Base-by-base conservation (phyloP, 92 coral and sea anemone genomes). In the Epizoanthus stellaris region DNA sequence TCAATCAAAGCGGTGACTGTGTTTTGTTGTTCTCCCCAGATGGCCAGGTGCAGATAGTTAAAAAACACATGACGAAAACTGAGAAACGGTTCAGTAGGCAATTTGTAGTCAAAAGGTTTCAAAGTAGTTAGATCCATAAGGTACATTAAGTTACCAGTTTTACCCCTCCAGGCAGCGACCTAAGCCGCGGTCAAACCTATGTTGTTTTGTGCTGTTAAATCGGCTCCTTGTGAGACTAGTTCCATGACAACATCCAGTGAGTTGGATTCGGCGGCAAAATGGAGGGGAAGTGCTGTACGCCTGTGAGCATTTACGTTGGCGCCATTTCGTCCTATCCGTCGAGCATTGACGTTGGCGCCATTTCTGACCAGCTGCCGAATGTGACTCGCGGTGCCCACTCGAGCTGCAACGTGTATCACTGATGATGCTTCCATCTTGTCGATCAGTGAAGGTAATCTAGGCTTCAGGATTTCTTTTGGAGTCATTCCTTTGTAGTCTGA, bases 31-130 rank as follows among this genome's bases (percentile, higher is more conserved):
- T n/a, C n/a, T n/a, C n/a, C n/a, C n/a, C n/a, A n/a, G n/a, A n/a
- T n/a, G n/a, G n/a, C n/a, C n/a, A n/a, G n/a, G n/a, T n/a, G n/a
- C n/a, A 76, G 60, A 34, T 76, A 76, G 11, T 76, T 76, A 36
- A 76, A 76, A 20, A 57, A 76, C 17, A 67, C 81, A 30, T 49
- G 38, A n/a, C n/a, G n/a, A n/a, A n/a, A n/a, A n/a, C n/a, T n/a
- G n/a, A n/a, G n/a, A n/a, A n/a, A n/a, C n/a, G n/a, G n/a, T n/a
- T n/a, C n/a, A n/a, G n/a, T n/a, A n/a, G n/a, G n/a, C n/a, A n/a
- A n/a, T n/a, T n/a, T n/a, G n/a, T 17, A 14, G 69, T 14, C 52
- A 76, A 59, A 76, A 76, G 3, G 81, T 67, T 13, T 76, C 81
- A 8, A 38, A 57, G 14, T 57, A 36, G 60, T 59, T 76, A 19